A percentile compares a stretch with the other conserved stretches of the same genome.
Evolutionary conservation across 2,113 vertebrate genomes (phyloP).

Genomic region (Empidonax traillii): DNA sequence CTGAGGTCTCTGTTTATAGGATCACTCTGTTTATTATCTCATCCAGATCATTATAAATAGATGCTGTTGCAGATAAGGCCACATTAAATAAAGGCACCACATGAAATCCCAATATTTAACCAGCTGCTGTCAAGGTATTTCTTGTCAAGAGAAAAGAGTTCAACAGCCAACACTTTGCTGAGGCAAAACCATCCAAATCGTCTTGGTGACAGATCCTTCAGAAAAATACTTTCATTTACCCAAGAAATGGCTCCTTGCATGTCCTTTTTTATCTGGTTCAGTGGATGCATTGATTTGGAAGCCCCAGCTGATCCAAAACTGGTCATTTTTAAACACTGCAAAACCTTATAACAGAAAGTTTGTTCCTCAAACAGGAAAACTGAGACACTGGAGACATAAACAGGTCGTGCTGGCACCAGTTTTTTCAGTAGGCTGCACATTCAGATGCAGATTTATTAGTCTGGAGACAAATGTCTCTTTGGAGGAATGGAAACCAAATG

Average conservation of each 20-base stretch:
- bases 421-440: neutral
- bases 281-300: neutral
- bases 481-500: slow-evolving; percentile 23
- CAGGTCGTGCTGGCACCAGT: neutral
- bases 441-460: slow-evolving; percentile 29
- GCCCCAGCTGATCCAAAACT: neutral
- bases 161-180: neutral
- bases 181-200: neutral
- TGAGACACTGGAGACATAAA: neutral
- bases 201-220: neutral
- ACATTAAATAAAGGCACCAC: slow-evolving; percentile 36
- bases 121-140: slow-evolving; percentile 32
- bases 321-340: neutral
- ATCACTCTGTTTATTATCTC: slow-evolving; percentile 62
- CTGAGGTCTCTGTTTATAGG: slow-evolving; percentile 28
- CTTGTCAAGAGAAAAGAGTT: neutral
- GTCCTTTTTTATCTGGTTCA: neutral
- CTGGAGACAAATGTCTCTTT: slow-evolving; percentile 23
- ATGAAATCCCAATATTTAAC: slow-evolving; percentile 61
- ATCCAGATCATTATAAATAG: slow-evolving; percentile 57
- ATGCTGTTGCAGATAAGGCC: slow-evolving; percentile 48
- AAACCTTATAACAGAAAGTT: neutral
- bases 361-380: neutral
- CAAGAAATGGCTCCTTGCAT: neutral
- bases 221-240: neutral